Evolutionary conservation across 2,888 invertebrate species (phyloP), one percentile per base, ranked within the genome.

Genomic region (Vesta saturnalis): DNA sequence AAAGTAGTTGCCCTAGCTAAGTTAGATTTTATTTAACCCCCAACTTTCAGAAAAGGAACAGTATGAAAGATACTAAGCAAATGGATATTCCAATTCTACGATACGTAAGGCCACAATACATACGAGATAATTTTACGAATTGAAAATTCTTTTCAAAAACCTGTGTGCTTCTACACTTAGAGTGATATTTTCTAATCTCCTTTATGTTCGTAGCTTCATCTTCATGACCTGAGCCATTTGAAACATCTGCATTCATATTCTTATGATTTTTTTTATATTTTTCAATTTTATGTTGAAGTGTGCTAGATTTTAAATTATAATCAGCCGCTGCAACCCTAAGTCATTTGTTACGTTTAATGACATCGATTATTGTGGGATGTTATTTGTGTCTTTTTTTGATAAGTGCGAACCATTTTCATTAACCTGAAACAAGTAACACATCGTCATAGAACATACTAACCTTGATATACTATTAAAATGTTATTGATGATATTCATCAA

Each of bases 171-270:
- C n/a, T n/a, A n/a, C n/a, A n/a, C n/a, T n/a, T n/a, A n/a, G n/a
- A n/a, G n/a, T n/a, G 57, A 57, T 57, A 57, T 57, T 57, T 57
- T 56, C 56, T 30, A 14, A 15, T 56, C 30, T 56, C 23, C 35
- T 16, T 57, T 57, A 15, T 3, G 15, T 56, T 15, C 39, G 39
- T 35, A 57, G 57, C 10, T 16, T 16, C 57, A 35, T 18, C 39
- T 35, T 57, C 57, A 16, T 57, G 14, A 6, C 4, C 35, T 35
- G 39, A 57, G 39, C 15, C 57, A 57, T 57, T 35, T 30, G 16
- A 35, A 15, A 35, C 16, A n/a, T 35, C 39, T 35, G 39, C 16
- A 35, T 35, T 15, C 39, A 6, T 35, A 35, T 57, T 35, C 16
- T 18, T 15, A 18, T 35, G 18, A 16, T 35, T 35, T 35, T 16